Evolutionary conservation across 2,888 invertebrate species (phyloP).

Genomic region (Zaprionus lineosus): DNA sequence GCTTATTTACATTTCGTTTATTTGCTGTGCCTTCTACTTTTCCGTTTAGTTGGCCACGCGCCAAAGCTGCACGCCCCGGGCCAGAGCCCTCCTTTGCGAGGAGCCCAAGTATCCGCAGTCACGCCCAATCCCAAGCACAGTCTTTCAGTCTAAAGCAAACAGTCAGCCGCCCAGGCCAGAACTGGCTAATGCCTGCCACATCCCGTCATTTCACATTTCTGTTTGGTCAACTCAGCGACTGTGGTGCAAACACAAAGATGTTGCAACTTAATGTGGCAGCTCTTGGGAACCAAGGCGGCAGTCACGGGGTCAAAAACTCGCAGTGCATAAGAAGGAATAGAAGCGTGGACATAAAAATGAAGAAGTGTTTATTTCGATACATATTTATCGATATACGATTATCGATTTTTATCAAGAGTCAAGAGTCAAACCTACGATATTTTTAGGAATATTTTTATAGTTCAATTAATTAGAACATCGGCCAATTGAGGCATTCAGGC

Average conservation of each 20-base stretch:
- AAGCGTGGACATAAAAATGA: conserved; percentile 10
- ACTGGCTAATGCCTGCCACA: conserved; percentile 17
- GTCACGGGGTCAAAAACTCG: background rate
- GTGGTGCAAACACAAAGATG: conserved; percentile 8
- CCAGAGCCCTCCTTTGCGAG: background rate
- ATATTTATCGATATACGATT: too few relatives aligned
- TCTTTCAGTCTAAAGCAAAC: conserved; percentile 30
- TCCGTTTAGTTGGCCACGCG: conserved; percentile 42
- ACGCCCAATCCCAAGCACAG: conserved; percentile 27
- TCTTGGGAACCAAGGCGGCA: background rate
- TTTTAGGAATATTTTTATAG: too few relatives aligned
- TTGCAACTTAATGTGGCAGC: conserved; percentile 11
- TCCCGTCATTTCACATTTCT: conserved; percentile 31
- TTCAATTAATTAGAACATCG: too few relatives aligned
- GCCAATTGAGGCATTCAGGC: too few relatives aligned
- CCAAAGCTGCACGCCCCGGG: conserved; percentile 23
- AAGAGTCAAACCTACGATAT: too few relatives aligned
- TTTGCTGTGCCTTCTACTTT: conserved; percentile 7
- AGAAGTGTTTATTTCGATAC: too few relatives aligned
- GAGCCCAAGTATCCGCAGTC: conserved; percentile 14
- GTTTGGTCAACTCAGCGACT: conserved; percentile 38
- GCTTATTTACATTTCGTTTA: conserved; percentile 46
- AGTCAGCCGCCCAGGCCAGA: background rate
- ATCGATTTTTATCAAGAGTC: background rate
- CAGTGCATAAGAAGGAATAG: background rate